Base-by-base conservation (phyloP, 2,888 invertebrate genomes). In the Trilocha varians region DNA sequence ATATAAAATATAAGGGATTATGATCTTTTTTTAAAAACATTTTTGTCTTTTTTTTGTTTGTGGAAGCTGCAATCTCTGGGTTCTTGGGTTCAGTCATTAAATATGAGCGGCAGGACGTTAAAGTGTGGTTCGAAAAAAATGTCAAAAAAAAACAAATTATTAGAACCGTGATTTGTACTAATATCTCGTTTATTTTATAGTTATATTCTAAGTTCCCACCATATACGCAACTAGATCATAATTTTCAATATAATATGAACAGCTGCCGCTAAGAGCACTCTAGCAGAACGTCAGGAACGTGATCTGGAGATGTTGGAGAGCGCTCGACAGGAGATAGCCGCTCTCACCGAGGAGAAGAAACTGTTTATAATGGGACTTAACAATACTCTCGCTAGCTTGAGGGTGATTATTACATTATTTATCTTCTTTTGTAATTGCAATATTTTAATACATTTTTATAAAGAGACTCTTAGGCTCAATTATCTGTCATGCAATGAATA, bases 301-400 rank as follows among this genome's bases (percentile, higher is more conserved):
- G 88, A 88, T 55, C 65, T 90, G 47, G 85, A 85, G 54, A 76
- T 82, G 59, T 53, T 91, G 43, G 90, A 90, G 62, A 72, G 77
- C 16, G 88, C 88, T 0, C 85, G 88, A 9, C 78, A 78, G 47
- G 87, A 89, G 71, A 88, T 90, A 66, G 87, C 88, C 34, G 69
- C 79, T 8, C 70, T 89, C 41, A 87, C 89, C 0, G 90, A 91
- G 53, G 87, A 87, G 57, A 90, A 90, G 65, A 86, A 87, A 16
- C 87, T 90, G 13, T 86, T 84, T 47, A 80, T 91, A 43, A 89
- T 90, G 87, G 88, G 88, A 1, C 70, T 91, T 16, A 90, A 90
- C 61, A 91, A 90, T 53, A 85, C 87, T 43, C 78, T 91, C 13
- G 89, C 90, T 9, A 83, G 86, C 48, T 69, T 91, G 14, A 66